Base-by-base conservation (phyloP, 2,888 invertebrate species). In the Drosophila subquinaria region DNA sequence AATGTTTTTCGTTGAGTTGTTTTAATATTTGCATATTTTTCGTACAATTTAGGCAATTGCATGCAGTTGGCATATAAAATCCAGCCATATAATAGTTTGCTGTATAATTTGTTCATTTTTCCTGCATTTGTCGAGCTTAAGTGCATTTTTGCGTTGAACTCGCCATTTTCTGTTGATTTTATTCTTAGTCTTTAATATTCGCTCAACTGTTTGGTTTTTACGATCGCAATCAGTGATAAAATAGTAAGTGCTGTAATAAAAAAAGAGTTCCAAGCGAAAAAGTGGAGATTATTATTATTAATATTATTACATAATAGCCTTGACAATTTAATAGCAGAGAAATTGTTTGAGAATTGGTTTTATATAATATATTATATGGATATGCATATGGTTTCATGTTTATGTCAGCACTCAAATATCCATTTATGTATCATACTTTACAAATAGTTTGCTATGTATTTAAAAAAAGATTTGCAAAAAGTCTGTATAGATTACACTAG, bases 1-100 rank as follows among this genome's bases (percentile, higher is more conserved):
- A 68, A 53, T 50, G 53, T 65, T 69, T 63, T 62, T 56, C 56
- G 53, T 62, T 69, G 45, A 50, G 60, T 35, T 35, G 59, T 67
- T 71, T 70, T 43, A 68, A 68, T 69, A 76, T 82, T 82, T 79
- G 86, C 81, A 85, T 82, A 76, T 73, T 79, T 76, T 56, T 20
- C 38, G 47, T 60, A 65, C 66, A 85, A 82, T 70, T 79, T 73
- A 62, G 62, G 67, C 67, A 71, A 85, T 82, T 40, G 83, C 83
- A 82, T 82, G 82, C 74, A 59, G 56, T 13, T 30, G 33, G 56
- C 55, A 60, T 64, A 85, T 85, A 73, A 79, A 64, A 69, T 43
- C 67, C 33, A 11, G 38, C 48, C 15, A 33, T 30, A 42, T 52
- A 36, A 13, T 13, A n/a, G 15, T 40, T 40, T 8, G 30, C 30